Conservation (phyloP, 2,113 vertebrate genomes). For the Oreotrochilus melanogaster region DNA sequence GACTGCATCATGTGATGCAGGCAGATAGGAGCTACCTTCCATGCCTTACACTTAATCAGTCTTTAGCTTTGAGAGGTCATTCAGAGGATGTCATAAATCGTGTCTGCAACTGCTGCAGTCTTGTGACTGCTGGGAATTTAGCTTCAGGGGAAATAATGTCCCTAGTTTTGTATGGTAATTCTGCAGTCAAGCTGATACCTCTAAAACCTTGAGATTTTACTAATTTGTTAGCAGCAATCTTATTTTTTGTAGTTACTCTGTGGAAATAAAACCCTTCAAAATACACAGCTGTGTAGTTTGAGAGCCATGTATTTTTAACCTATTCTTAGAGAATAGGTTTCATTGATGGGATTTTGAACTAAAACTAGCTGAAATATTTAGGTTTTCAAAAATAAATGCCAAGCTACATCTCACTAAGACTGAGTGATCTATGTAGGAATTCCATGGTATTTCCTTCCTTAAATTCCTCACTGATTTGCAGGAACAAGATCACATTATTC, state of each 20-base stretch:
- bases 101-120: constrained; percentile 66
- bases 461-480: background rate
- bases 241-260: background rate
- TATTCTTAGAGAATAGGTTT: background rate
- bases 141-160: background rate
- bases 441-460: background rate
- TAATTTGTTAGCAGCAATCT: background rate
- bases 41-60: constrained; percentile 29
- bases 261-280: background rate
- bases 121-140: constrained; percentile 61
- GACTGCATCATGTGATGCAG: background rate
- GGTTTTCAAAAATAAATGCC: background rate
- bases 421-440: background rate
- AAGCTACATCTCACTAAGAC: background rate
- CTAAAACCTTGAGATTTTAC: background rate
- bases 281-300: background rate
- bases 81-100: constrained; percentile 64
- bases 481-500: background rate
- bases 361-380: background rate
- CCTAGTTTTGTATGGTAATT: background rate
- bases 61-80: constrained; percentile 54
- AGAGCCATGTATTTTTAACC: too few species aligned
- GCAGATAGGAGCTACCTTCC: constrained; percentile 23
- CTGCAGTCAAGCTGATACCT: background rate
- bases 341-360: background rate